These are phyloP conservation scores for Entomyzon cyanotis DNA, from an alignment of 2,113 vertebrate genomes.

Conservation along the genomic window DNA sequence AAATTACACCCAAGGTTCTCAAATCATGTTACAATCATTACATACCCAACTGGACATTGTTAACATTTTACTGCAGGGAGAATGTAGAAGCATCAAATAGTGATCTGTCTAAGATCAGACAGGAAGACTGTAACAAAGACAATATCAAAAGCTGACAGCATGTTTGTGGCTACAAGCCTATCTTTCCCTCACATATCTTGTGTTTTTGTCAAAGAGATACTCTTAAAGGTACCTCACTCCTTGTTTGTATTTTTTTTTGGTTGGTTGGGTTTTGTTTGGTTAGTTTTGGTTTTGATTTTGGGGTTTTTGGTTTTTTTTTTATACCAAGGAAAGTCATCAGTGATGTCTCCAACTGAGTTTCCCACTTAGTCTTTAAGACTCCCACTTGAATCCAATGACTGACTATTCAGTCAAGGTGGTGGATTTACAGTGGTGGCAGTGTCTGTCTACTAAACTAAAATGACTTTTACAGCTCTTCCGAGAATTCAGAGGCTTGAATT, in stretches of 20 bases:
- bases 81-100: not conserved
- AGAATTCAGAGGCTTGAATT: not conserved
- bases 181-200: not conserved
- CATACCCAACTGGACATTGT: not conserved
- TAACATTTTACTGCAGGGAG: constrained; percentile 11
- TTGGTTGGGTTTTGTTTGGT: too few species aligned
- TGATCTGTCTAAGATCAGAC: not conserved
- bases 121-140: not conserved
- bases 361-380: not conserved
- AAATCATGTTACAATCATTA: not conserved
- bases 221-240: not conserved
- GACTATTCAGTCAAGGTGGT: not conserved
- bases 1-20: not conserved
- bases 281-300: too few species aligned
- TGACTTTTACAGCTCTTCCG: not conserved
- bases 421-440: not conserved
- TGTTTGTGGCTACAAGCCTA: not conserved
- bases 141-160: not conserved
- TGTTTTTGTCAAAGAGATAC: not conserved
- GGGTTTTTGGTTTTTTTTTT: not conserved
- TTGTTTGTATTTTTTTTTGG: not conserved
- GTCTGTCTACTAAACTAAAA: not conserved
- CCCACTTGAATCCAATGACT: not conserved
- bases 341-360: not conserved
- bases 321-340: not conserved